Base-by-base conservation (phyloP, 1,140 invertebrate genomes). In the Nasonia longicornis region DNA sequence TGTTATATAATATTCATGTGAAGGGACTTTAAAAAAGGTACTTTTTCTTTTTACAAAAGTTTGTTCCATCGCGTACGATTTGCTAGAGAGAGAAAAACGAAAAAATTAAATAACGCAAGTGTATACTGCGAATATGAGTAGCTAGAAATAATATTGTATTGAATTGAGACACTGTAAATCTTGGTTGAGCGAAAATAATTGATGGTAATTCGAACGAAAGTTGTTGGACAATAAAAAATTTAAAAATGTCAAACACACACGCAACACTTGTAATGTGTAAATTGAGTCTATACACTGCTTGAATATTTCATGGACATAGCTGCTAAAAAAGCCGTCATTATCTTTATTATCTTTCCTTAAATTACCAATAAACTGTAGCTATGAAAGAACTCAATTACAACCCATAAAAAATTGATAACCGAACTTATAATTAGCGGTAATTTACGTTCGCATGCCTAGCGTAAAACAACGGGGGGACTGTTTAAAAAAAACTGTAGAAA, bases 391-490 rank as follows among this genome's bases (percentile, higher is more conserved):
- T 79, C 70, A 79, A 79, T 66, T 79, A 73, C 73, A 66, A 42
- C 52, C 45, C 35, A 66, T 66, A 73, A 73, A 79, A 72, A 79
- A 79, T 79, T 79, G 69, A 79, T 79, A 79, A 72, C 69, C 77
- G n/a, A 79, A 79, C 70, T 73, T 72, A 71, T 70, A 78, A 78
- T 70, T 78, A 11, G 42, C n/a, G 12, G 76, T 66, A 42, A 78
- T 67, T 78, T 78, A 52, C 26, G 6, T 35, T 31, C 14, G 76
- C 8, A 67, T 67, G 31, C 11, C 31, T 11, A 26, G 8, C 16
- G 11, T 67, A 67, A 67, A 67, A 31, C 26, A 16, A 31, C 6
- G 64, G 12, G 14, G 64, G 29, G 29, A 31, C 26, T 31, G 3
- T 31, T 35, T 26, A 10, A 26, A 31, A 67, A 67, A 67, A 67